phyloP scores from a whole-genome alignment of 2,888 invertebrate genomes.

The Drosophila colorata region DNA sequence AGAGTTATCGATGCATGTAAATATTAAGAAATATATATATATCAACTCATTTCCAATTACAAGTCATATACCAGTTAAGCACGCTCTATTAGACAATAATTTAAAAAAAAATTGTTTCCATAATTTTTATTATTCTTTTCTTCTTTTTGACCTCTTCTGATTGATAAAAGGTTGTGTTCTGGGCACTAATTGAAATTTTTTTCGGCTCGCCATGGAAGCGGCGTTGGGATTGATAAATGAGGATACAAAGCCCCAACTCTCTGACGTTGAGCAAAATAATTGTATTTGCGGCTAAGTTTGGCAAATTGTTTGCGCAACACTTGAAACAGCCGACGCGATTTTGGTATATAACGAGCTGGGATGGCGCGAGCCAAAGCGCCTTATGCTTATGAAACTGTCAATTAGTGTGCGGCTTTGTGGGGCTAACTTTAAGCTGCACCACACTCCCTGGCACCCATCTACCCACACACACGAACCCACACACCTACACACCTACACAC shows the following conservation, averaged over 20 bases:
- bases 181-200: conserved; percentile 64
- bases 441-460: background rate
- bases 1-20: no score
- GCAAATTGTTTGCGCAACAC: conserved; percentile 73
- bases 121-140: background rate
- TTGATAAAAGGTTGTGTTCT: conserved; percentile 56
- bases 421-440: conserved; percentile 59
- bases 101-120: no score
- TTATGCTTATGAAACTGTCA: conserved; percentile 75
- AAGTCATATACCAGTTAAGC: background rate
- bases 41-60: background rate
- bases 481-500: conserved; percentile 1
- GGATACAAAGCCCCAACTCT: conserved; percentile 10
- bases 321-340: conserved; percentile 42
- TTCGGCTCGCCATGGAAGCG: conserved; percentile 4
- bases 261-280: conserved; percentile 42
- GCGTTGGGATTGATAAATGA: conserved; percentile 55
- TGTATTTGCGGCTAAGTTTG: conserved; percentile 47
- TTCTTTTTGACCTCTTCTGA: conserved; percentile 37
- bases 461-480: background rate
- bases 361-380: conserved; percentile 18
- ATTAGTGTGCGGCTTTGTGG: conserved; percentile 68
- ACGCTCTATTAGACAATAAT: background rate
- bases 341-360: conserved; percentile 64
- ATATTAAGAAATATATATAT: no score